A percentile compares a stretch with the other conserved stretches of the same genome.
Conservation (phyloP, 2,113 vertebrate genomes). For the Gasterosteus nipponicus region DNA sequence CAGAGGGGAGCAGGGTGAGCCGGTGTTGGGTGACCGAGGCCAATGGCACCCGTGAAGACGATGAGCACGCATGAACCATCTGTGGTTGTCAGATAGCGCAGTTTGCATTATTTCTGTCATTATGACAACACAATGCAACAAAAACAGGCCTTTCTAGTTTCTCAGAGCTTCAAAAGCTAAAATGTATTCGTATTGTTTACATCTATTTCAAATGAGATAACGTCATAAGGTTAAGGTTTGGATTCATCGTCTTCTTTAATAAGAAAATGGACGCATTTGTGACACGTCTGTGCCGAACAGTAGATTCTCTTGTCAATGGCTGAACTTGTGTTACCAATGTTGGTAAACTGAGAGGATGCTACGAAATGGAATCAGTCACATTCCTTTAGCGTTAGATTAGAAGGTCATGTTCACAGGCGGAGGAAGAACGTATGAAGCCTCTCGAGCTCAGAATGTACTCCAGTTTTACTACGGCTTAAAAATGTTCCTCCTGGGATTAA, state of each 20-base stretch:
- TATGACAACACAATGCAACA: neutral
- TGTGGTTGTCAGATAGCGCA: conserved; percentile 5
- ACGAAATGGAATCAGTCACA: neutral
- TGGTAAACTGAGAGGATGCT: neutral
- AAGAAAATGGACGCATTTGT: neutral
- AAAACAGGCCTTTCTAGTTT: neutral
- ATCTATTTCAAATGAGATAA: neutral
- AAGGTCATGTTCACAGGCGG: neutral
- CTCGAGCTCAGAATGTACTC: neutral
- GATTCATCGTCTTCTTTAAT: neutral
- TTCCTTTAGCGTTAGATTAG: neutral
- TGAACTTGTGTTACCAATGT: neutral
- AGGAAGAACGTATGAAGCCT: neutral
- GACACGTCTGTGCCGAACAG: neutral
- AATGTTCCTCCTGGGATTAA: neutral
- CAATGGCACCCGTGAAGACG: conserved; percentile 11
- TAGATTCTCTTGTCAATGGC: neutral
- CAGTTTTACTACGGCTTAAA: neutral
- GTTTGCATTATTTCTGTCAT: neutral
- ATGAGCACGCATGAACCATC: conserved; percentile 12
- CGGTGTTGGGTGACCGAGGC: conserved; percentile 40
- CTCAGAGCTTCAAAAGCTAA: neutral
- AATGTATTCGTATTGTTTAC: neutral
- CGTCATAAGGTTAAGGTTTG: neutral
- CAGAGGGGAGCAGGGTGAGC: conserved; percentile 15